Conservation (phyloP, 2,888 invertebrate genomes). For the Tachystola acroxantha region DNA sequence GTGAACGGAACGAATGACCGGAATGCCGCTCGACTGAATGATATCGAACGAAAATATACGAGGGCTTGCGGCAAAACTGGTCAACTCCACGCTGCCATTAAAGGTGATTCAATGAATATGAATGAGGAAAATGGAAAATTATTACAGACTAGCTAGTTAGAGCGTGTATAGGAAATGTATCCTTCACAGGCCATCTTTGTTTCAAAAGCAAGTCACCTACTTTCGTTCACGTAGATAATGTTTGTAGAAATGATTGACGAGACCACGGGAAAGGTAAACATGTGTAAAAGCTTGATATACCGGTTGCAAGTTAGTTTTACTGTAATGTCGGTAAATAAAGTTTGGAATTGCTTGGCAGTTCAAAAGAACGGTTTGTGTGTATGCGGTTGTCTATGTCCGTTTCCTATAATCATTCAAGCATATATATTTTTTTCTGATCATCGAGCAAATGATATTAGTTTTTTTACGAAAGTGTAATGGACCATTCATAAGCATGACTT, state of each 20-base stretch:
- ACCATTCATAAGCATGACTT: conserved; percentile 16
- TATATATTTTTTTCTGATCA: conserved; percentile 18
- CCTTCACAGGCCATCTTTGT: conserved; percentile 22
- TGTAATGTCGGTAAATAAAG: conserved; percentile 20
- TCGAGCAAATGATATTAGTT: conserved; percentile 5
- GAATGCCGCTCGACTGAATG: conserved; percentile 26
- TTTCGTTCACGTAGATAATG: conserved; percentile 38
- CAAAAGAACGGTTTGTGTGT: conserved; percentile 16
- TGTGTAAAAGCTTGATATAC: conserved; percentile 13
- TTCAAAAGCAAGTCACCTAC: conserved; percentile 44
- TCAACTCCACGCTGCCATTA: conserved; percentile 13
- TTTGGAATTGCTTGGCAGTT: conserved; percentile 18
- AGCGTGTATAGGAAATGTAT: conserved; percentile 3
- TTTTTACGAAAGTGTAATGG: conserved; percentile 11
- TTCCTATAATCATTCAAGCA: conserved; percentile 34
- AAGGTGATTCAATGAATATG: conserved; percentile 18
- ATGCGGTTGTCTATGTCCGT: conserved; percentile 29
- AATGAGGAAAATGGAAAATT: conserved; percentile 24
- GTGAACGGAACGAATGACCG: conserved; percentile 38
- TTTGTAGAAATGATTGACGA: conserved; percentile 56
- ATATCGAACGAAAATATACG: conserved; percentile 16
- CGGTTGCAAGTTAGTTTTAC: conserved; percentile 2
- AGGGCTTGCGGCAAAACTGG: conserved; percentile 13
- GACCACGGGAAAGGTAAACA: conserved; percentile 49
- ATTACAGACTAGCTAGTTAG: conserved; percentile 6